Conservation (phyloP, 2,113 vertebrate species). For the Saguinus midas region DNA sequence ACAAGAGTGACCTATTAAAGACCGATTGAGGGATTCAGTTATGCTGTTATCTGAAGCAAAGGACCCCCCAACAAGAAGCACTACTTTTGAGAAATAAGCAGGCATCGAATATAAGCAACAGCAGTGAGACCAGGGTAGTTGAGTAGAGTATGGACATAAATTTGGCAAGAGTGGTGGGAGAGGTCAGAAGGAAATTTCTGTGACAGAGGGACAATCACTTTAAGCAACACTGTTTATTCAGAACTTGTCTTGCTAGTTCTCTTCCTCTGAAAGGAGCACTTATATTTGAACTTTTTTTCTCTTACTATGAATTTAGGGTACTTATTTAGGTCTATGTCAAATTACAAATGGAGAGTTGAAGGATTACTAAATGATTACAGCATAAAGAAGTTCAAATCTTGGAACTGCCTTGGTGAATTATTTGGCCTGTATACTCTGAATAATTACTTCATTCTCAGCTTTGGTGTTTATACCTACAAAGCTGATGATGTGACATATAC, state of each 20-base stretch:
- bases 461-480: not conserved
- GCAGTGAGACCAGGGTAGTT: rapidly evolving
- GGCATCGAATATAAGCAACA: not conserved
- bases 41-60: not conserved
- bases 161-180: rapidly evolving
- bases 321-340: not conserved
- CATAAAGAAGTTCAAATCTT: not conserved
- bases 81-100: not conserved
- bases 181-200: not conserved
- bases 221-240: not conserved
- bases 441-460: not conserved
- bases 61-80: rapidly evolving
- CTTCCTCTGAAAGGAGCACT: not conserved
- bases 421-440: not conserved
- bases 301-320: not conserved
- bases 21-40: not conserved
- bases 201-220: rapidly evolving
- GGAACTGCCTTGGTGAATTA: not conserved
- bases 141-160: not conserved
- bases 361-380: not conserved
- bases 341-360: not conserved
- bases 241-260: not conserved
- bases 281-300: not conserved
- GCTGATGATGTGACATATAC: rapidly evolving
- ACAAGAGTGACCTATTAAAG: not conserved